Conservation (phyloP, 2,888 invertebrate species). For the Eristalis intricaria region DNA sequence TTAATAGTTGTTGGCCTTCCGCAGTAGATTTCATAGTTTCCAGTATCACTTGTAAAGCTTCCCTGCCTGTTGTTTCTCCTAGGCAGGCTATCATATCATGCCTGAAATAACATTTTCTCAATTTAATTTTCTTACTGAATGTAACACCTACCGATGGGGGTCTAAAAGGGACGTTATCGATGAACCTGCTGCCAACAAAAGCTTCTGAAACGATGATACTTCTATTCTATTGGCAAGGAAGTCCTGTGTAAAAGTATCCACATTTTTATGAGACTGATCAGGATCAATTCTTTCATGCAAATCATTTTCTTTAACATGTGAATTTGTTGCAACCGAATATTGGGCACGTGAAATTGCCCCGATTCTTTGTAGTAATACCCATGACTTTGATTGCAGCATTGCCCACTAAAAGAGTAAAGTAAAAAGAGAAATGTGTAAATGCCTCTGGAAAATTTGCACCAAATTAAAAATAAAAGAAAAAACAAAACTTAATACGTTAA, state of each 20-base stretch:
- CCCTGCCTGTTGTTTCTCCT: constrained; percentile 93
- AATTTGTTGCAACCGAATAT: constrained; percentile 13
- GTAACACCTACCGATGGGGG: constrained; percentile 84
- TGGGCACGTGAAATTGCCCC: not conserved
- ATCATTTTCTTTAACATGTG: not conserved
- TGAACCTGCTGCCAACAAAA: constrained; percentile 92
- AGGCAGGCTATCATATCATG: constrained; percentile 97
- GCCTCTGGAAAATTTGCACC: not conserved
- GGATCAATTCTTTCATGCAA: not conserved
- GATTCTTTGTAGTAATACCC: not conserved
- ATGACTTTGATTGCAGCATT: constrained; percentile 19
- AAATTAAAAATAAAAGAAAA: not conserved
- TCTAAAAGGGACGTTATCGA: constrained; percentile 90
- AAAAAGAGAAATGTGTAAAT: not conserved
- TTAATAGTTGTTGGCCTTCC: constrained; percentile 90
- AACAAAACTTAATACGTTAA: not conserved
- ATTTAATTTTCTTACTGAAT: not conserved
- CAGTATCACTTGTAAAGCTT: constrained; percentile 88
- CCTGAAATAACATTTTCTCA: constrained; percentile 78
- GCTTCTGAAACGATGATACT: constrained; percentile 88
- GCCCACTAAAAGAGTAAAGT: not conserved
- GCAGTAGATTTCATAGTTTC: constrained; percentile 88
- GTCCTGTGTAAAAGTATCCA: constrained; percentile 84
- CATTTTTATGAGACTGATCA: constrained; percentile 59
- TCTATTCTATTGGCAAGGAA: constrained; percentile 85